phyloP scores from a whole-genome alignment of 2,888 invertebrate species.

The Nomada hirtipes region DNA sequence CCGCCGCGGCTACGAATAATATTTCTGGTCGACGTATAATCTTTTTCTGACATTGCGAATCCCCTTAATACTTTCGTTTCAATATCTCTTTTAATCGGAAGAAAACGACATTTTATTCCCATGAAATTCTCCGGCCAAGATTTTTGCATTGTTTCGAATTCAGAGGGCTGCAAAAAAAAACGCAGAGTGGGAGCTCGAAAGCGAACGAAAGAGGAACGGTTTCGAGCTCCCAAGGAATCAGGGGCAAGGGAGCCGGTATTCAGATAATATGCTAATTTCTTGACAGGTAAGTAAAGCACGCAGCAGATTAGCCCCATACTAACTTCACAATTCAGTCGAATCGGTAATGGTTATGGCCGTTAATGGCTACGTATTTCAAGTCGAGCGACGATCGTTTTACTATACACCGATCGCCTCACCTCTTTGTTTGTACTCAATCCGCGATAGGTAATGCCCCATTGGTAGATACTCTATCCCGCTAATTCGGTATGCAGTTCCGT shows the following conservation, averaged over 20 bases:
- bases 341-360: slow-evolving; percentile 82
- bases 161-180: background rate
- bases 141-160: slow-evolving; percentile 5
- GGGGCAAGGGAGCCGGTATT: slow-evolving; percentile 62
- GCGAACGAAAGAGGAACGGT: slow-evolving; percentile 41
- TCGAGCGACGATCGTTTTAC: slow-evolving; percentile 66
- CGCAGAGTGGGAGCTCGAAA: slow-evolving; percentile 5
- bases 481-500: slow-evolving; percentile 52
- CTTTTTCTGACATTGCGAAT: too few relatives aligned
- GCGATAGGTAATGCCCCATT: slow-evolving; percentile 58
- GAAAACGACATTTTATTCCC: background rate
- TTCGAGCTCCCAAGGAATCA: slow-evolving; percentile 57
- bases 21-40: too few relatives aligned
- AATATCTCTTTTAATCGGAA: too few relatives aligned
- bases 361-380: slow-evolving; percentile 81
- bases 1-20: too few relatives aligned
- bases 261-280: slow-evolving; percentile 76
- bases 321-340: slow-evolving; percentile 77
- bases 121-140: background rate
- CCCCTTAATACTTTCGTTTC: too few relatives aligned
- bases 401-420: slow-evolving; percentile 47
- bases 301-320: slow-evolving; percentile 64
- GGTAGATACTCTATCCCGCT: slow-evolving; percentile 52
- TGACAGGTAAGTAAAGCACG: slow-evolving; percentile 73
- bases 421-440: slow-evolving; percentile 57